A percentile compares a stretch with the other conserved stretches of the same genome.
These are phyloP conservation scores for Danionella cerebrum DNA, from an alignment of 2,113 vertebrate genomes.

Conservation along the genomic window DNA sequence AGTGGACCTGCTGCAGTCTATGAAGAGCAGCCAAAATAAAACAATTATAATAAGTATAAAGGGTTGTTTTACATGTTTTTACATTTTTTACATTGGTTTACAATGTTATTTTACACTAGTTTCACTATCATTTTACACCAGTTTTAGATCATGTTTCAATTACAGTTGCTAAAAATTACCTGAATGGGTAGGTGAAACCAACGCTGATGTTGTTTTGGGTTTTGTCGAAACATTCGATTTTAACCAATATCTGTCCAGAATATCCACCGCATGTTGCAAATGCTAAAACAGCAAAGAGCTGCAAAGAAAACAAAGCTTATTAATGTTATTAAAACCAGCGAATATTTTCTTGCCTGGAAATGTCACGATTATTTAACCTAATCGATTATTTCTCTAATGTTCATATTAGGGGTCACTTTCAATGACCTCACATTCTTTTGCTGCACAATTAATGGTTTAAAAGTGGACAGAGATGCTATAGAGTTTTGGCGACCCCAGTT, in stretches of 20 bases:
- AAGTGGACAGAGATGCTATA: neutral
- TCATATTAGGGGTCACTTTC: neutral
- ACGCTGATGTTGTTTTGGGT: slow-evolving; percentile 85
- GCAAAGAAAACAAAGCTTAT: slow-evolving; percentile 32
- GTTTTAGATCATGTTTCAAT: neutral
- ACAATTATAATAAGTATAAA: neutral
- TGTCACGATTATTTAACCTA: neutral
- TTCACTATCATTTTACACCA: too few species aligned
- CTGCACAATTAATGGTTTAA: neutral
- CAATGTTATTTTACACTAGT: too few species aligned
- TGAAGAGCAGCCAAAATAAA: slow-evolving; percentile 23
- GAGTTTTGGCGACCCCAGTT: neutral
- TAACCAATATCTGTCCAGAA: slow-evolving; percentile 87
- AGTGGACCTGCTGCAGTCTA: slow-evolving; percentile 91
- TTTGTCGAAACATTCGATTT: slow-evolving; percentile 90
- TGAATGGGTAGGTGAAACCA: slow-evolving; percentile 90
- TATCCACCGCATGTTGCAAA: slow-evolving; percentile 99
- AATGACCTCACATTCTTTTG: neutral
- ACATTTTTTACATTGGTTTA: too few species aligned
- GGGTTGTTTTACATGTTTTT: too few species aligned
- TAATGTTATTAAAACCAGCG: neutral
- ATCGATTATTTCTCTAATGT: neutral
- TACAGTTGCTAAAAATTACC: slow-evolving; percentile 58
- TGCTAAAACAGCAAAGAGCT: slow-evolving; percentile 99
- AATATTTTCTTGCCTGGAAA: neutral